These are phyloP conservation scores for Oryzias celebensis DNA, from an alignment of 2,113 vertebrate species.

Conservation along the genomic window DNA sequence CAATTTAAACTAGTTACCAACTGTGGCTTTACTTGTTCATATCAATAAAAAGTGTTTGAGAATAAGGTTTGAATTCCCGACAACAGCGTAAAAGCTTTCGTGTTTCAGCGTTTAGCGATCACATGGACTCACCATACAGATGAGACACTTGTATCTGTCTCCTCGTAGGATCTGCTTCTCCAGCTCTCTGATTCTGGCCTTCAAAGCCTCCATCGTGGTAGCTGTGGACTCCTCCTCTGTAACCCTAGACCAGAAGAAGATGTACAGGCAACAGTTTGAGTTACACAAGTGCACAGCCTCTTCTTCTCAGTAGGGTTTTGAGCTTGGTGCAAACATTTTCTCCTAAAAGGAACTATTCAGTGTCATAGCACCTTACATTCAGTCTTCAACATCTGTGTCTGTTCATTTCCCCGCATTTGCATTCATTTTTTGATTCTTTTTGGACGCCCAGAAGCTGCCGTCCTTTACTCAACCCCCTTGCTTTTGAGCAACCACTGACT, in stretches of 20 bases:
- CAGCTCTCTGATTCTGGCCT: constrained; percentile 97
- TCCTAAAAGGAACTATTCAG: too few relatives aligned
- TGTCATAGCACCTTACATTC: too few relatives aligned
- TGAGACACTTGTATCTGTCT: constrained; percentile 99
- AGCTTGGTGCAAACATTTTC: too few relatives aligned
- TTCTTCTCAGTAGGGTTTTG: too few relatives aligned
- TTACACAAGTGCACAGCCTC: not conserved
- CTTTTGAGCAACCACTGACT: constrained; percentile 56
- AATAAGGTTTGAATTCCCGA: not conserved
- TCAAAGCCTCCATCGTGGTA: constrained; percentile 97
- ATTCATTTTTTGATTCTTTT: not conserved
- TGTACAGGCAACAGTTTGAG: not conserved
- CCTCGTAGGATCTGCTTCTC: constrained; percentile 97
- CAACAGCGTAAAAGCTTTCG: not conserved
- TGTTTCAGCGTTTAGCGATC: not conserved
- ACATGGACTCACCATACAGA: constrained; percentile 93
- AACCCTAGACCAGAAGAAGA: constrained; percentile 79
- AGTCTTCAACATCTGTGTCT: not conserved
- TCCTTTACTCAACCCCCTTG: constrained; percentile 8
- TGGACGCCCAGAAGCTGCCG: not conserved
- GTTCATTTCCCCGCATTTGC: not conserved
- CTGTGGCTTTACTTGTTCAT: not conserved
- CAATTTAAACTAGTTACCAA: not conserved
- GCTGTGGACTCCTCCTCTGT: constrained; percentile 97
- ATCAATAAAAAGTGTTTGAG: not conserved